These are phyloP conservation scores for Chloromyia formosa DNA, from an alignment of 2,888 invertebrate genomes.

Conservation along the genomic window DNA sequence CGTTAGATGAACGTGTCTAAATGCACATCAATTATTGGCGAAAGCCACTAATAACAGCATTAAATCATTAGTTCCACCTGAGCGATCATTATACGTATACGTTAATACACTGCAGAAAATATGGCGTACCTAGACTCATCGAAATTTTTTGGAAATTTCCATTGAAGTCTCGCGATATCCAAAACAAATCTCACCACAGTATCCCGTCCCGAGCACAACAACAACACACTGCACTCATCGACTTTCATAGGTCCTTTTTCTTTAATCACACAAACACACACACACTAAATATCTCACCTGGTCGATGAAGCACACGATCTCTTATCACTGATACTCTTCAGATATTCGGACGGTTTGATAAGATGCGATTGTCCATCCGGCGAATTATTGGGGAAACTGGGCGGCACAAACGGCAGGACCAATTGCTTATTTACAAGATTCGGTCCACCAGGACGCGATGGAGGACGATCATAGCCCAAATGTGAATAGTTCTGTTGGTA, in stretches of 20 bases:
- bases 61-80: neutral
- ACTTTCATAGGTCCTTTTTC: neutral
- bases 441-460: conserved; percentile 62
- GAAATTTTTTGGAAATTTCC: neutral
- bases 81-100: neutral
- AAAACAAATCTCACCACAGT: neutral
- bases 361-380: conserved; percentile 81
- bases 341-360: conserved; percentile 92
- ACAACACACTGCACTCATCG: neutral
- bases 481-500: conserved; percentile 59
- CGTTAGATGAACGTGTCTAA: no score
- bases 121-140: neutral
- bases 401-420: conserved; percentile 89
- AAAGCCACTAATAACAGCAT: neutral
- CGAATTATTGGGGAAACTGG: conserved; percentile 79
- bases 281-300: conserved; percentile 58
- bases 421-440: conserved; percentile 86
- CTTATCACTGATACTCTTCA: conserved; percentile 80
- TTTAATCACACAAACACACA: conserved; percentile 8
- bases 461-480: conserved; percentile 52
- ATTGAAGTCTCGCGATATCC: neutral
- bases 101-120: neutral
- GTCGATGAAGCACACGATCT: conserved; percentile 66
- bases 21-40: neutral
- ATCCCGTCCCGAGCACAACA: neutral